Conservation (phyloP, 2,888 invertebrate species). For the Ormia ochracea region DNA sequence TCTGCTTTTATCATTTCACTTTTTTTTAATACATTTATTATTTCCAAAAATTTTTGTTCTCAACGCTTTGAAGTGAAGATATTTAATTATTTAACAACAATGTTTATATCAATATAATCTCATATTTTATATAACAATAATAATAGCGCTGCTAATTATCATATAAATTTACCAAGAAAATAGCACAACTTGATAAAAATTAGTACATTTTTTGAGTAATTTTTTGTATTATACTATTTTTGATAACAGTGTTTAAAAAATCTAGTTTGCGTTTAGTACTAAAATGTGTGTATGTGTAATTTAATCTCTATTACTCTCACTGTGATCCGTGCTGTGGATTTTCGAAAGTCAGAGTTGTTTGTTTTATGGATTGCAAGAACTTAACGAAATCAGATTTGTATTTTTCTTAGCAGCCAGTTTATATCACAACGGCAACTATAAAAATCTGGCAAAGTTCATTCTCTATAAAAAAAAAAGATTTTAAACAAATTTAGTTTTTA, state of each 20-base stretch:
- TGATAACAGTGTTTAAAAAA: constrained; percentile 32
- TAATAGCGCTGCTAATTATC: background rate
- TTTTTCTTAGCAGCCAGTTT: background rate
- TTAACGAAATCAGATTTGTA: constrained; percentile 12
- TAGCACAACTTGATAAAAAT: constrained; percentile 1
- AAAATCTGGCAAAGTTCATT: too few relatives aligned
- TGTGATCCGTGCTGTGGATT: constrained; percentile 7
- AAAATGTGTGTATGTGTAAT: constrained; percentile 15
- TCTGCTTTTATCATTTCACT: constrained; percentile 11
- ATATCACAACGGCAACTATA: too few relatives aligned
- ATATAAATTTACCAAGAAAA: background rate
- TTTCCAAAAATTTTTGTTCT: background rate
- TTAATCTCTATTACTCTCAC: constrained; percentile 32
- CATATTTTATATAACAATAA: background rate
- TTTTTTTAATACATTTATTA: constrained; percentile 16
- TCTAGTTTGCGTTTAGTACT: constrained; percentile 2
- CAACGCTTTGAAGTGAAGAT: constrained; percentile 1
- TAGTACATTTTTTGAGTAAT: background rate
- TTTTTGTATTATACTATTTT: constrained; percentile 8
- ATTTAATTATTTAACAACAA: constrained; percentile 2
- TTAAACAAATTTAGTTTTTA: too few relatives aligned
- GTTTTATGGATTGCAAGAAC: background rate
- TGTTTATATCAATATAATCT: constrained; percentile 2
- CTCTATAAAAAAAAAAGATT: too few relatives aligned
- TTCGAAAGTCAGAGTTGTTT: constrained; percentile 31